Evolutionary conservation across 1,140 invertebrate genomes (phyloP), one percentile per base, ranked within the genome.

Genomic region (Galendromus occidentalis): DNA sequence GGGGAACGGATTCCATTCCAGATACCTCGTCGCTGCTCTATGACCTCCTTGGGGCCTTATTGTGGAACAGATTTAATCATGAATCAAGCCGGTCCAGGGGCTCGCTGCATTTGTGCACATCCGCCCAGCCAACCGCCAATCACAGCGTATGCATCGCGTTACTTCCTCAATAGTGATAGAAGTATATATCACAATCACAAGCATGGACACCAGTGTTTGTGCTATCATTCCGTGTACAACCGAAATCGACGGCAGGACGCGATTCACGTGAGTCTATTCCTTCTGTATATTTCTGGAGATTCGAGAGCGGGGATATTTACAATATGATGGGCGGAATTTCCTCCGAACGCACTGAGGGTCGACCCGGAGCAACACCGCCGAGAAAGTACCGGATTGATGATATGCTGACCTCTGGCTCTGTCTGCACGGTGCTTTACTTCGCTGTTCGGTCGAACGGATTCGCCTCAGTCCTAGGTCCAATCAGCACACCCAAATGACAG

Each of bases 11-110:
- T 39, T 9, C 9, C 4, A 17, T 25, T 59, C 6, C 51, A 59
- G 51, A 59, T 59, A 59, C 51, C 51, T 59, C 51, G 51, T 59
- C 51, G 51, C 51, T 17, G 51, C 51, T 59, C 51, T 25, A 59
- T 59, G 51, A 59, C 51, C 51, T 59, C 51, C 51, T 25, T 59
- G 17, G 51, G 51, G 51, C 51, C 51, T 59, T 59, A 59, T 33
- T 59, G 17, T 59, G 51, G 14, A 33, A 59, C 51, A 4, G 51
- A 59, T 25, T 17, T 33, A 25, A 59, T 59, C 51, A 25, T 59
- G 14, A 20, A 25, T 6, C 51, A 59, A 33, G 25, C 51, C 33
- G 51, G 51, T 9, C 12, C 51, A 29, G 51, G 25, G 6, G 22
- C 51, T 59, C 51, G 51, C 22, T 59, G 51, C 33, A 25, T 59